A percentile compares a stretch with the other conserved stretches of the same genome.
Evolutionary conservation across 2,113 vertebrate species (phyloP).

Genomic region (Octodon degus): DNA sequence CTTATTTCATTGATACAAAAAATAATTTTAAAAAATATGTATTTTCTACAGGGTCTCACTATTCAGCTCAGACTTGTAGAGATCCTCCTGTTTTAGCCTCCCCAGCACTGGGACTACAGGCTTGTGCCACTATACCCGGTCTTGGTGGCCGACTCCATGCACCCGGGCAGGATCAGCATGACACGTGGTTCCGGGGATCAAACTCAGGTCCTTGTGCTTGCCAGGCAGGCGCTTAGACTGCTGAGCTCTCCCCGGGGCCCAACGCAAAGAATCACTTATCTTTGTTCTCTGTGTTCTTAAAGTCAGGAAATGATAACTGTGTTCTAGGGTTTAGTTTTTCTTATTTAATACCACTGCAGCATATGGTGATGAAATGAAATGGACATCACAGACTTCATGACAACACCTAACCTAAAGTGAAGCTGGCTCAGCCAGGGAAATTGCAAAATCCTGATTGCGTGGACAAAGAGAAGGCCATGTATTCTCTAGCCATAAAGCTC

Average conservation of each 20-base stretch:
- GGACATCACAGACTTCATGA: neutral
- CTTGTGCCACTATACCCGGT: too few species aligned
- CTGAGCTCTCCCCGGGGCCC: too few species aligned
- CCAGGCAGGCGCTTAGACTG: too few species aligned
- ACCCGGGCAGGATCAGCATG: too few species aligned
- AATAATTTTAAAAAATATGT: neutral
- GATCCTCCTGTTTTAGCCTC: too few species aligned
- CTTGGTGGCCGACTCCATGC: too few species aligned
- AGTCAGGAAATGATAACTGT: conserved; percentile 1
- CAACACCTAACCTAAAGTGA: neutral
- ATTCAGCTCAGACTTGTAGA: too few species aligned
- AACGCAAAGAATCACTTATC: neutral
- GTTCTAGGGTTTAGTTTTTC: neutral
- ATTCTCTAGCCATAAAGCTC: neutral
- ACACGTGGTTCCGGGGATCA: too few species aligned
- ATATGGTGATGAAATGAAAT: neutral
- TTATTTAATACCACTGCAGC: neutral
- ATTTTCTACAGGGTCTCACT: too few species aligned
- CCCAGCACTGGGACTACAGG: too few species aligned
- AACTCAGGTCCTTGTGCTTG: too few species aligned
- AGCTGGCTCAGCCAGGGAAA: neutral
- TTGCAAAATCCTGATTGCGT: neutral
- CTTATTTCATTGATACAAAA: neutral
- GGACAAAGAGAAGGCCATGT: neutral
- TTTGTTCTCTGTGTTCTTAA: neutral